Evolutionary conservation across 2,888 invertebrate genomes (phyloP).

Genomic region (Watsonalla cultraria): DNA sequence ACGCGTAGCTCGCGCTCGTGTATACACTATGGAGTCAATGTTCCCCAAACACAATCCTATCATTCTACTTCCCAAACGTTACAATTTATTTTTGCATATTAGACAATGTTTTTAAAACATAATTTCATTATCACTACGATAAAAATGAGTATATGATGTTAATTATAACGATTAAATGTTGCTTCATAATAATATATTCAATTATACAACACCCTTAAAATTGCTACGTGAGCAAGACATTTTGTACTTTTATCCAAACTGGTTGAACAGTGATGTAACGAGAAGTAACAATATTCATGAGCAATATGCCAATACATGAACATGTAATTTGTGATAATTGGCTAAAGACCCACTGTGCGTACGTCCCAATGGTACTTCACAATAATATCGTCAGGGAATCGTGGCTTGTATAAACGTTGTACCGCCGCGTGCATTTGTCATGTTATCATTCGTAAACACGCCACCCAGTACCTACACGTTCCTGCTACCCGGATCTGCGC

Average conservation of each 20-base stretch:
- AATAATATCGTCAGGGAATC: slow-evolving; percentile 35
- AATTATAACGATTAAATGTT: slow-evolving; percentile 38
- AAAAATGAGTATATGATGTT: slow-evolving; percentile 65
- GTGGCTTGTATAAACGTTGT: slow-evolving; percentile 23
- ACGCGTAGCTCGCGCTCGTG: slow-evolving; percentile 48
- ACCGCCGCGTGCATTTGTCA: slow-evolving; percentile 49
- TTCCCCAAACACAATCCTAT: slow-evolving; percentile 39
- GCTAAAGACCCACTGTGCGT: slow-evolving; percentile 55
- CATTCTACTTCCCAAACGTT: slow-evolving; percentile 45
- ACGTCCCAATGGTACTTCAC: slow-evolving; percentile 35
- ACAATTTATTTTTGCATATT: slow-evolving; percentile 41
- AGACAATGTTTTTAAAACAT: slow-evolving; percentile 40
- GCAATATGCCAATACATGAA: slow-evolving; percentile 49
- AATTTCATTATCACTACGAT: slow-evolving; percentile 47
- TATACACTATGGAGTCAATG: slow-evolving; percentile 44
- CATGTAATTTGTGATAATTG: slow-evolving; percentile 52
- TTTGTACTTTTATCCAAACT: slow-evolving; percentile 63
- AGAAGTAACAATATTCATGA: slow-evolving; percentile 26
- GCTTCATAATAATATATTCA: slow-evolving; percentile 42
- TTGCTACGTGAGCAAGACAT: slow-evolving; percentile 72
- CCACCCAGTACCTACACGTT: slow-evolving; percentile 12
- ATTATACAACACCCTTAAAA: slow-evolving; percentile 57
- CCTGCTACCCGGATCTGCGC: slow-evolving; percentile 32
- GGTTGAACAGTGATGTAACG: slow-evolving; percentile 40
- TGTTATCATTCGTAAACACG: slow-evolving; percentile 35